Base-by-base conservation (phyloP, 2,888 invertebrate genomes). In the Pecten maximus region DNA sequence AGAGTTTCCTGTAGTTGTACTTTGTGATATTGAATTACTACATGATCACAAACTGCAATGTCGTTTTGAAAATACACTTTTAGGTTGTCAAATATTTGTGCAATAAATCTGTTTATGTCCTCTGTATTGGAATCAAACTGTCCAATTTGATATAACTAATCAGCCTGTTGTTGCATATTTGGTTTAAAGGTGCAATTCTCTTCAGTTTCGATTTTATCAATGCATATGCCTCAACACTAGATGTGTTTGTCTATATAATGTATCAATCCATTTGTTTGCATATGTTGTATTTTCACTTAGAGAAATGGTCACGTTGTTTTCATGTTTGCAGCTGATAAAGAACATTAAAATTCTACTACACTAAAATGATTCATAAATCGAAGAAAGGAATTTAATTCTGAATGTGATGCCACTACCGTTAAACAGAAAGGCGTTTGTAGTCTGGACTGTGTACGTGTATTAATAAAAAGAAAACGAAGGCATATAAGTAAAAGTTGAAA, bases 171-270 rank as follows among this genome's bases (percentile, higher is more conserved):
- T 74, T 74, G 74, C 74, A 74, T 74, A 74, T 28, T 35, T 35
- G 35, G 28, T 74, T 74, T 74, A 74, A 74, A 35, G 74, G 74
- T 74, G 74, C 74, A 74, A 12, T 74, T 74, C 74, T 74, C 74
- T 35, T 35, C 28, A 28, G 74, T 23, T 74, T 35, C 28, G 1
- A 28, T 74, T 74, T 74, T 28, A 74, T 74, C 74, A 28, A 74
- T 74, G 74, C 10, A 28, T 28, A 15, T n/a, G n/a, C 28, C 6
- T 35, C 28, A 74, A 74, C 35, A 74, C 74, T 12, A 35, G 6
- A 35, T 0, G 35, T 35, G 28, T 28, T 74, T 74, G 74, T 28
- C 74, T 28, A 74, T 35, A 35, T 74, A 74, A 35, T 28, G 28
- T 35, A 74, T 35, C 28, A 74, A 74, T 74, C 74, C 74, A 28